Base-by-base conservation (phyloP, 2,888 invertebrate species). In the Drosophila sordidula region DNA sequence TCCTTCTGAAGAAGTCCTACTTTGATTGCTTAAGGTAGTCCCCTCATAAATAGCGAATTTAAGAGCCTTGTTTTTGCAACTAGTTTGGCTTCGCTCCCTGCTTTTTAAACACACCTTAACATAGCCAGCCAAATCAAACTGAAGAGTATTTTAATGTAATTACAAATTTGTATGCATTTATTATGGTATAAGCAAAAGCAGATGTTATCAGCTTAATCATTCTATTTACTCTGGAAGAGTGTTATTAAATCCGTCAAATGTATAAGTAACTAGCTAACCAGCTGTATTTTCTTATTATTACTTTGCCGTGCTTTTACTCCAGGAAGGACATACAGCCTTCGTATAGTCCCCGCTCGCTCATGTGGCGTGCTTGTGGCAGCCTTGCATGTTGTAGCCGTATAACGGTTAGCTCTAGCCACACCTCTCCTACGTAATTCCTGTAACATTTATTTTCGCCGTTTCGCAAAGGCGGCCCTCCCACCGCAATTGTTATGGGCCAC, bases 331-430 rank as follows among this genome's bases (percentile, higher is more conserved):
- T 57, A 2, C 32, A 29, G 12, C 26, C 1, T 59, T 56, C 56
- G 70, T 11, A 8, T 59, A 26, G 44, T n/a, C 11, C n/a, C 16
- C 29, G 38, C 12, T 8, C 8, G 11, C n/a, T 49, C 42, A 16
- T 9, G 5, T 50, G 29, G 18, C 59, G 62, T 72, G 77, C 75
- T 80, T 83, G 84, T 78, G 70, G 70, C 49, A 70, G 74, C 63
- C 65, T 90, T 85, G 90, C 90, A 89, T 90, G 91, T 78, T 80
- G 67, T 34, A 52, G 39, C 46, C 56, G 52, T 59, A 87, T 83
- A 87, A 83, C 68, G 57, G 62, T 61, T 47, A 68, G 41, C 65
- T 72, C 39, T 16, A 22, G 66, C 54, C 59, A 66, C 52, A 61
- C 63, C 68, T 64, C 67, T 67, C 45, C 52, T 44, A 45, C 46